Evolutionary conservation across 2,888 invertebrate genomes (phyloP), one percentile per base, ranked within the genome.

Genomic region (Malachius bipustulatus): DNA sequence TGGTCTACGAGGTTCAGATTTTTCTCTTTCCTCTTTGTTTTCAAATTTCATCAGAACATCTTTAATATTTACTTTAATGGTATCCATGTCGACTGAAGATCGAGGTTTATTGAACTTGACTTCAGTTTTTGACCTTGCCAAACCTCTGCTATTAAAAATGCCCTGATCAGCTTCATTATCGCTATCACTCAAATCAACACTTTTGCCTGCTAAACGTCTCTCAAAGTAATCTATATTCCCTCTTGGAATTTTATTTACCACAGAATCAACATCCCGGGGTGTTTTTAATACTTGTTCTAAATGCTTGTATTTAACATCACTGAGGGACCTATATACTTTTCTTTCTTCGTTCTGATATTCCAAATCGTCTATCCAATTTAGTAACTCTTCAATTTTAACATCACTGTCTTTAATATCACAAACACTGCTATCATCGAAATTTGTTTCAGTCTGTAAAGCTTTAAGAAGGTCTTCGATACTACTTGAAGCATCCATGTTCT

Each of bases 381-480:
- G 47, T n/a, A 64, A 43, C 50, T 63, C 61, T 12, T 58, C 59
- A 11, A 63, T 57, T 52, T 62, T 62, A 32, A 60, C 57, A 14
- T 56, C 57, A 2, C 50, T 44, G 32, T 49, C 38, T 14, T 47
- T 43, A 10, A 37, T 35, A 15, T 42, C 45, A n/a, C 41, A 39
- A n/a, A 39, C 35, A 19, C 47, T 48, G 12, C 38, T 30, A 14
- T 42, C 44, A 14, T 43, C 40, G 4, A 42, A 44, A 28, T 41
- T 44, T 3, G 56, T 55, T 50, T 62, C 62, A 3, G 51, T 53
- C 49, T 62, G 59, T 19, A 64, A 41, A 10, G 62, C 62, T 45
- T 57, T 57, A 13, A 64, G 51, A 31, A 64, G 47, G 48, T 63
- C 61, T 47, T 64, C 64, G 39, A 64, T 63, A 41, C 64, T 64